A percentile compares a stretch with the other conserved stretches of the same genome.
phyloP scores from a whole-genome alignment of 1,140 invertebrate genomes.

The Schmidtea mediterranea region DNA sequence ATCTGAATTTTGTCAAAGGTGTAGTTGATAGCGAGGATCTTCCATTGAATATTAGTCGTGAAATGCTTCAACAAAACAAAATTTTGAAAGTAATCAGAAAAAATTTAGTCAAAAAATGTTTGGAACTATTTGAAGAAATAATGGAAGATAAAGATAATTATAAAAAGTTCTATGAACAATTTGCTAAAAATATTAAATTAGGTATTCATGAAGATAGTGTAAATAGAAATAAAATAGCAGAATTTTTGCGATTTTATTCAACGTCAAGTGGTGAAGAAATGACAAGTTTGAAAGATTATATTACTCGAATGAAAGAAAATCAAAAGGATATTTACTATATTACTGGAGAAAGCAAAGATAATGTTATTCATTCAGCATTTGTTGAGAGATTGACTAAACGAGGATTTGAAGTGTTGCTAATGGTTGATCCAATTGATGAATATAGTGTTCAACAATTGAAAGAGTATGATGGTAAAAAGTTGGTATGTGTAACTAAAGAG shows the following conservation, averaged over 20 bases:
- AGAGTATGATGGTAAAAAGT: constrained; percentile 77
- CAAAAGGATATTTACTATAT: constrained; percentile 96
- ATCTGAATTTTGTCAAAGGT: constrained; percentile 74
- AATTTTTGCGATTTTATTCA: constrained; percentile 66
- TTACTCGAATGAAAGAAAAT: constrained; percentile 83
- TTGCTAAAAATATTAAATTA: constrained; percentile 83
- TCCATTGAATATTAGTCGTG: constrained; percentile 86
- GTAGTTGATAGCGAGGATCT: constrained; percentile 92
- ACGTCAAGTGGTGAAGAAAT: constrained; percentile 72
- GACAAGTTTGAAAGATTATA: constrained; percentile 75
- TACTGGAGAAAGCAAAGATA: constrained; percentile 74
- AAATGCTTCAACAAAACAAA: constrained; percentile 95
- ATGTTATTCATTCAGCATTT: constrained; percentile 77
- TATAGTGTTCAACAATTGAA: constrained; percentile 92
- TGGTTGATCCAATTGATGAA: constrained; percentile 94
- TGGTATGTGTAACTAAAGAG: constrained; percentile 89
- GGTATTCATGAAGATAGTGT: constrained; percentile 87
- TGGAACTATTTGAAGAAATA: constrained; percentile 80
- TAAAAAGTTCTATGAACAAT: constrained; percentile 96
- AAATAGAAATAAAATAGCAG: constrained; percentile 70
- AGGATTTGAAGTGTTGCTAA: constrained; percentile 89
- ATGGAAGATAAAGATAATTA: constrained; percentile 82
- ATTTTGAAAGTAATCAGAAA: constrained; percentile 89
- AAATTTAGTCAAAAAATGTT: constrained; percentile 91
- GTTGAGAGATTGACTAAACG: constrained; percentile 85